Percentiles rank a stretch among this genome's conserved stretches.
These are phyloP conservation scores for Drosophila sp. DNA, from an alignment of 1,140 invertebrate genomes.

Conservation along the genomic window DNA sequence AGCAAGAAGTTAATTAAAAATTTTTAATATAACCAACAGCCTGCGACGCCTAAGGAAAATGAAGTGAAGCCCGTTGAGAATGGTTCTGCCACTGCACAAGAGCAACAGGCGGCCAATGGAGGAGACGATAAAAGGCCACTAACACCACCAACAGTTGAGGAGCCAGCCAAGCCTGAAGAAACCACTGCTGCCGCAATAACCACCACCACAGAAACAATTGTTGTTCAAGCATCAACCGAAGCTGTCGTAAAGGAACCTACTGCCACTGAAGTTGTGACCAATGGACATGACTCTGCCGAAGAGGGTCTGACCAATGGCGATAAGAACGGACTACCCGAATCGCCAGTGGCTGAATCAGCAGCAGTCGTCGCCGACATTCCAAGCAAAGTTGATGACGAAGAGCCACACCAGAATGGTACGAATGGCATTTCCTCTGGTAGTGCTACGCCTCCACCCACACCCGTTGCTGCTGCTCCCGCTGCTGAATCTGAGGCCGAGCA, in stretches of 20 bases:
- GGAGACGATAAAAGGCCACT: slow-evolving; percentile 37
- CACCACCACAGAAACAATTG: slow-evolving; percentile 47
- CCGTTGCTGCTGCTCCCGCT: slow-evolving; percentile 43
- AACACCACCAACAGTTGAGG: slow-evolving; percentile 35
- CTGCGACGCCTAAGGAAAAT: slow-evolving; percentile 44
- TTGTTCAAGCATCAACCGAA: slow-evolving; percentile 2
- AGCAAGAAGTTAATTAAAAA: not conserved
- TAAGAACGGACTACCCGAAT: slow-evolving; percentile 62
- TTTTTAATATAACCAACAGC: slow-evolving; percentile 12
- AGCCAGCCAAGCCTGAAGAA: slow-evolving; percentile 40
- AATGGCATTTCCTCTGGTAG: slow-evolving; percentile 51
- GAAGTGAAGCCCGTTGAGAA: slow-evolving; percentile 66
- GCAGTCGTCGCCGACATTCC: slow-evolving; percentile 45
- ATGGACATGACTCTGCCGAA: slow-evolving; percentile 55
- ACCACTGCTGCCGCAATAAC: slow-evolving; percentile 81
- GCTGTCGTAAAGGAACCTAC: slow-evolving; percentile 35
- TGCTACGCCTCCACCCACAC: slow-evolving; percentile 71
- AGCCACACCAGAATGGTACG: slow-evolving; percentile 74
- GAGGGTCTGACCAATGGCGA: slow-evolving; percentile 65
- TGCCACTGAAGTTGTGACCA: slow-evolving; percentile 61
- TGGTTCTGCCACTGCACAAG: slow-evolving; percentile 61
- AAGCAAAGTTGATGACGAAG: slow-evolving; percentile 58
- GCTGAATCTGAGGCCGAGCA: slow-evolving; percentile 61
- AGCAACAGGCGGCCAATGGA: slow-evolving; percentile 41
- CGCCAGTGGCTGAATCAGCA: slow-evolving; percentile 57